Percentiles rank a stretch among this genome's conserved stretches.
These are phyloP conservation scores for Montipora cactus DNA, from an alignment of 64 coral and sea anemone genomes.

Conservation along the genomic window DNA sequence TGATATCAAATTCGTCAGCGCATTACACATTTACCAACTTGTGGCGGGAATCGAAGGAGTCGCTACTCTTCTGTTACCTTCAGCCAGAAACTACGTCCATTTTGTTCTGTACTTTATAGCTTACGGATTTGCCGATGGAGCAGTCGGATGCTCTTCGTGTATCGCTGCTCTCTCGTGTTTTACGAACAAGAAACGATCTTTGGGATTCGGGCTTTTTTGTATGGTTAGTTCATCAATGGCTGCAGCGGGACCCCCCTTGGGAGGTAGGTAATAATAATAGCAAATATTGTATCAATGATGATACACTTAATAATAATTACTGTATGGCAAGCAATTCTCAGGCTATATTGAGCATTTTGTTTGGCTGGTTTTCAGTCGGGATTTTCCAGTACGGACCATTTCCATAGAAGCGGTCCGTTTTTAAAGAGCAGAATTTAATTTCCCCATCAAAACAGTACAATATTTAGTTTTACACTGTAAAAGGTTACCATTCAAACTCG, in stretches of 20 bases:
- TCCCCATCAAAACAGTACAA: no score
- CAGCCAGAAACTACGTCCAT: slow-evolving; percentile 3
- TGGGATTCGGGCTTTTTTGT: slow-evolving; percentile 3
- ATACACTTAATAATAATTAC: no score
- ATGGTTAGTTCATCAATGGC: neutral
- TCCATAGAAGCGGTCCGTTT: no score
- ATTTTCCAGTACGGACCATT: no score
- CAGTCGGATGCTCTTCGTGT: neutral
- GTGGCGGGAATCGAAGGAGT: slow-evolving; percentile 13
- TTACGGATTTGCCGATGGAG: slow-evolving; percentile 39
- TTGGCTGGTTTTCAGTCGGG: no score
- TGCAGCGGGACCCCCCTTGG: slow-evolving; percentile 16
- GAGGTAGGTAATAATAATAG: neutral
- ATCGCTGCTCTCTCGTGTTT: slow-evolving; percentile 23
- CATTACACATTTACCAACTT: slow-evolving; percentile 10
- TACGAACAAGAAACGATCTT: neutral
- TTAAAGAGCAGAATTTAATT: no score
- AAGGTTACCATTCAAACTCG: no score
- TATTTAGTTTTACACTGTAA: no score
- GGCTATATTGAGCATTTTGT: no score
- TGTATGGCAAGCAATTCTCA: no score
- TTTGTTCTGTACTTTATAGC: slow-evolving; percentile 46
- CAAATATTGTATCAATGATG: neutral
- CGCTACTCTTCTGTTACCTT: slow-evolving; percentile 20
- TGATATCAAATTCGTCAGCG: neutral